Evolutionary conservation across 2,888 invertebrate species (phyloP).

Genomic region (Listrodromus nycthemerus): DNA sequence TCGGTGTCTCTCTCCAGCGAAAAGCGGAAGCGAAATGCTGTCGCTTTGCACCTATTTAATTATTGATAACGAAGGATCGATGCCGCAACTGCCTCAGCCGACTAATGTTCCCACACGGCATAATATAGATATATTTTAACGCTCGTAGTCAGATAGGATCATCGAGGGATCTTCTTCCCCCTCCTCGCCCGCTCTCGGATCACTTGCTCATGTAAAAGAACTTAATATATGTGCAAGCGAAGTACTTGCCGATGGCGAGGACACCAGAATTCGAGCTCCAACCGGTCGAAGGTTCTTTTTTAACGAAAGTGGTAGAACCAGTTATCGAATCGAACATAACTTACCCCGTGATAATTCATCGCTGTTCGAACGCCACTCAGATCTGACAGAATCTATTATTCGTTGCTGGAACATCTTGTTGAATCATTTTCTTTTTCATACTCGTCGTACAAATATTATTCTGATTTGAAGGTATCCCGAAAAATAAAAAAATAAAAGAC

Average conservation of each 20-base stretch:
- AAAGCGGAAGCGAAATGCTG: conserved; percentile 16
- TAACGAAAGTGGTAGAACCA: conserved; percentile 58
- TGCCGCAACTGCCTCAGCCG: conserved; percentile 6
- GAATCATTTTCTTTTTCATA: neutral
- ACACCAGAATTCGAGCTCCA: conserved; percentile 46
- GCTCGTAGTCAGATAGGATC: neutral
- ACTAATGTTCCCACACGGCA: conserved; percentile 5
- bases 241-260: conserved; percentile 13
- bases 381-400: neutral
- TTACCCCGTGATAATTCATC: conserved; percentile 36
- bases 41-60: conserved; percentile 26
- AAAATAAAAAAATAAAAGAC: neutral
- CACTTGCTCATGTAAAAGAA: conserved; percentile 44
- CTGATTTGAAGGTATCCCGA: neutral
- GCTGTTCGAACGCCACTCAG: neutral
- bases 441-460: neutral
- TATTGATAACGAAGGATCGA: conserved; percentile 24
- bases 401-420: neutral
- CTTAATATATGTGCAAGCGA: conserved; percentile 33
- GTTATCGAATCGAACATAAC: conserved; percentile 50
- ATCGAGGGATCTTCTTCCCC: neutral
- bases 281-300: conserved; percentile 60
- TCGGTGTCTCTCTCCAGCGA: neutral
- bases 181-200: neutral
- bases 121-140: neutral